A percentile compares a stretch with the other conserved stretches of the same genome.
These are phyloP conservation scores for Streblospio benedicti DNA, from an alignment of 1,140 invertebrate species.

Conservation along the genomic window DNA sequence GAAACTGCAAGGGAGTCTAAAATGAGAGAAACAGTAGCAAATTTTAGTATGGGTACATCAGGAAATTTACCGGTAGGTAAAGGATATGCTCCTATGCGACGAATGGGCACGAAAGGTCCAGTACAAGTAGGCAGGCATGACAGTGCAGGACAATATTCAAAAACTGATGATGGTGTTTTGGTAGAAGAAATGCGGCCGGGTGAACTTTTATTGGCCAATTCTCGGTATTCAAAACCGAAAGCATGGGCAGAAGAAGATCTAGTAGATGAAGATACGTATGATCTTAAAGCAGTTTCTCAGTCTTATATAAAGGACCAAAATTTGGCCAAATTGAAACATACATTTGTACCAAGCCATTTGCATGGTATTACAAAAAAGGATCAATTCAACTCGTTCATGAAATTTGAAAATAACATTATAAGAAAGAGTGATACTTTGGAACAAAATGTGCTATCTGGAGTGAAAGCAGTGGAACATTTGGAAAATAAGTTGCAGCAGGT, in stretches of 20 bases:
- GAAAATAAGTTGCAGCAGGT: conserved; percentile 34
- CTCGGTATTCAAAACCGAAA: background rate
- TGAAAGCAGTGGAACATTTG: conserved; percentile 33
- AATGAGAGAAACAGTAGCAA: conserved; percentile 13
- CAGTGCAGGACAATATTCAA: conserved; percentile 5
- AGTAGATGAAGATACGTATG: conserved; percentile 5
- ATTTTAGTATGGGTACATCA: conserved; percentile 17
- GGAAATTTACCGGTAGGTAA: background rate
- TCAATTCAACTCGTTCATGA: conserved; percentile 33
- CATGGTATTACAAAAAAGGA: conserved; percentile 37
- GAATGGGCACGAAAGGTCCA: background rate
- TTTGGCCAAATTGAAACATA: conserved; percentile 13
- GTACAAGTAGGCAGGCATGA: background rate
- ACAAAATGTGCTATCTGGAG: conserved; percentile 34
- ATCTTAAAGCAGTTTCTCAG: background rate
- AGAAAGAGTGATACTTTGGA: conserved; percentile 33
- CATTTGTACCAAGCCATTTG: conserved; percentile 32
- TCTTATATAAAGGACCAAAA: background rate
- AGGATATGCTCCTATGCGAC: background rate
- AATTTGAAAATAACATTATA: conserved; percentile 34
- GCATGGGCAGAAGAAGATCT: conserved; percentile 7
- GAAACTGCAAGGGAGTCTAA: no score
- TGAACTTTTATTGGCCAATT: conserved; percentile 28
- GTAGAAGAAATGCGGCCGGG: conserved; percentile 28
- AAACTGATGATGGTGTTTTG: conserved; percentile 23